Evolutionary conservation across 2,888 invertebrate genomes (phyloP).

Genomic region (Lochmaea capreae): DNA sequence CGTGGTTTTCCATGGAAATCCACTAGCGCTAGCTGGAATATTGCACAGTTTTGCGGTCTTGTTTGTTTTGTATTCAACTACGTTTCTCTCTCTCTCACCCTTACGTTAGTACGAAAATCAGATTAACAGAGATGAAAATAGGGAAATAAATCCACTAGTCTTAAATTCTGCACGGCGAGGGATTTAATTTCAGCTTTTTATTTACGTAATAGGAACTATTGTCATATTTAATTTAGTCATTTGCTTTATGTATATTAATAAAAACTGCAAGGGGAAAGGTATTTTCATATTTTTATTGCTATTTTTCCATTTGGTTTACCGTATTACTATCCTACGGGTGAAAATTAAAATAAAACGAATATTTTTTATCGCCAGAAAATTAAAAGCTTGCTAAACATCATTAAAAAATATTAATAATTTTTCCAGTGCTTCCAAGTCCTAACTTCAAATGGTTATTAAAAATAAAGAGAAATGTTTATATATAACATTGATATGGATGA

Average conservation of each 20-base stretch:
- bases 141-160: background rate
- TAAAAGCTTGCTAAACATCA: no score
- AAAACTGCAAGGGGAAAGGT: background rate
- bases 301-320: no score
- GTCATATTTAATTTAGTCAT: background rate
- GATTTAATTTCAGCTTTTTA: background rate
- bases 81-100: background rate
- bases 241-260: background rate
- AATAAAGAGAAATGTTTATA: no score
- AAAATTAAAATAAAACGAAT: no score
- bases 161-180: background rate
- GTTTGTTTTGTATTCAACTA: conserved; percentile 28
- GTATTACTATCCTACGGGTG: no score
- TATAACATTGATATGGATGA: no score
- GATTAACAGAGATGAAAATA: conserved; percentile 28
- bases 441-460: no score
- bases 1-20: conserved; percentile 36
- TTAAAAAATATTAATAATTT: no score
- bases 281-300: background rate
- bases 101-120: conserved; percentile 16
- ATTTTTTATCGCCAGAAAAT: no score
- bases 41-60: conserved; percentile 26
- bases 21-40: conserved; percentile 16
- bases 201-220: background rate
- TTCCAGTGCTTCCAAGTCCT: no score